phyloP scores from a whole-genome alignment of 2,113 vertebrate genomes.

The Chinchilla lanigera region DNA sequence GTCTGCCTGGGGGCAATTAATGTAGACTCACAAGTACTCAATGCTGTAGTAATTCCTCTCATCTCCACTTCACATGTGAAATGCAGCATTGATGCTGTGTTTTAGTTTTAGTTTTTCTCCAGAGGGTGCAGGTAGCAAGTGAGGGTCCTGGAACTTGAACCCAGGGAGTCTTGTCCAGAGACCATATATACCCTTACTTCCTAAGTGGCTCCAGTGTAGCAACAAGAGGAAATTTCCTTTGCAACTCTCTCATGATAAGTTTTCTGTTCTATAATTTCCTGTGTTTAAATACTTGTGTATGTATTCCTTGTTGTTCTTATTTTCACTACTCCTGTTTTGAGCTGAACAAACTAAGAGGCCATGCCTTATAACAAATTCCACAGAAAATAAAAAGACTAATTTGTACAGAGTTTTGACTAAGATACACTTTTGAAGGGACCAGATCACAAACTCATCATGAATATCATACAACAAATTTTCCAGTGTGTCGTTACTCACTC shows the following conservation, averaged over 20 bases:
- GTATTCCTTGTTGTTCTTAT: not conserved
- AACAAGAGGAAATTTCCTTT: not conserved
- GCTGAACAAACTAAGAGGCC: not conserved
- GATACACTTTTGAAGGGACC: not conserved
- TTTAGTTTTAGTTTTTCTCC: not conserved
- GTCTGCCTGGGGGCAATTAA: not conserved
- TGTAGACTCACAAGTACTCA: not conserved
- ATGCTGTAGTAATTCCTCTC: not conserved
- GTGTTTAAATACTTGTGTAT: not conserved
- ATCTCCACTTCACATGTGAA: not conserved
- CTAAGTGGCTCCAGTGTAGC: not conserved
- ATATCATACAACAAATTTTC: not conserved
- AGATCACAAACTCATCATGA: not conserved
- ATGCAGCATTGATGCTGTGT: not conserved
- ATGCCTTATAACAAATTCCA: not conserved
- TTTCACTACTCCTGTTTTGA: not conserved
- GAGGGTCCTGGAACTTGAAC: not conserved
- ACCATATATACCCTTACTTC: not conserved
- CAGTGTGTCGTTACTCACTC: not conserved
- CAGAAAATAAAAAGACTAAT: not conserved
- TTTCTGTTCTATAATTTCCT: constrained; percentile 23
- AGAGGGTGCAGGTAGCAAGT: not conserved
- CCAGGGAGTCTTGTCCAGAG: not conserved
- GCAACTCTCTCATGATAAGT: not conserved
- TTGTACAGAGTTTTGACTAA: not conserved